Percentiles rank a stretch among this genome's conserved stretches.
These are phyloP conservation scores for Myanophis thanlyinensis DNA, from an alignment of 2,113 vertebrate species.

Conservation along the genomic window DNA sequence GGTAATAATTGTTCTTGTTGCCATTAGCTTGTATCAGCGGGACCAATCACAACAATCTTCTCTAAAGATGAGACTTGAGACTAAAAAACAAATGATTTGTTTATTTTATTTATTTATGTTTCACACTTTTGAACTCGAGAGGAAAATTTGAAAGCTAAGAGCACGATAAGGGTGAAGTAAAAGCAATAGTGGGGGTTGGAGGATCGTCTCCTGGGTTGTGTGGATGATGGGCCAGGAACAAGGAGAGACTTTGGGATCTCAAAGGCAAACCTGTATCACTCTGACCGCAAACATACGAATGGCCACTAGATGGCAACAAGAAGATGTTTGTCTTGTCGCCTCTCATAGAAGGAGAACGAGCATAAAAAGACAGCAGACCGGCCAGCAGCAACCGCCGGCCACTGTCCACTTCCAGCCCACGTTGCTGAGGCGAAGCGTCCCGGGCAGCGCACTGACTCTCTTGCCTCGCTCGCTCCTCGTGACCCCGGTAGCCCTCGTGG, in stretches of 20 bases:
- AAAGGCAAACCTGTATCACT: neutral
- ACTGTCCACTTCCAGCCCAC: neutral
- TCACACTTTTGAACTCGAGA: neutral
- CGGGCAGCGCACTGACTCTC: neutral
- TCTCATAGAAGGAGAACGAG: neutral
- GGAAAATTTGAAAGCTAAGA: neutral
- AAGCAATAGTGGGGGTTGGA: neutral
- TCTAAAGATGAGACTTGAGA: slow-evolving; percentile 1
- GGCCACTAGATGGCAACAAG: neutral
- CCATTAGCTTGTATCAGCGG: neutral
- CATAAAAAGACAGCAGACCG: neutral
- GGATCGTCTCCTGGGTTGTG: neutral
- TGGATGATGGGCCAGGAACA: neutral
- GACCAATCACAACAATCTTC: neutral
- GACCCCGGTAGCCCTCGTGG: neutral
- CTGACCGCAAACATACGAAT: neutral
- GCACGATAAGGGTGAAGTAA: neutral
- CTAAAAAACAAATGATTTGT: rapidly evolving
- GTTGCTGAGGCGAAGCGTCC: neutral
- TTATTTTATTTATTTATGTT: neutral
- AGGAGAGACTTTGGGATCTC: neutral
- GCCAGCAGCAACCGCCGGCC: neutral
- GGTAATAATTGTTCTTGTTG: neutral
- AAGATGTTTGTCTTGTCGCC: neutral
- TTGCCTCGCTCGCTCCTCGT: neutral